A percentile compares a stretch with the other conserved stretches of the same genome.
Evolutionary conservation across 1,140 invertebrate genomes (phyloP).

Genomic region (Aphidius gifuensis): DNA sequence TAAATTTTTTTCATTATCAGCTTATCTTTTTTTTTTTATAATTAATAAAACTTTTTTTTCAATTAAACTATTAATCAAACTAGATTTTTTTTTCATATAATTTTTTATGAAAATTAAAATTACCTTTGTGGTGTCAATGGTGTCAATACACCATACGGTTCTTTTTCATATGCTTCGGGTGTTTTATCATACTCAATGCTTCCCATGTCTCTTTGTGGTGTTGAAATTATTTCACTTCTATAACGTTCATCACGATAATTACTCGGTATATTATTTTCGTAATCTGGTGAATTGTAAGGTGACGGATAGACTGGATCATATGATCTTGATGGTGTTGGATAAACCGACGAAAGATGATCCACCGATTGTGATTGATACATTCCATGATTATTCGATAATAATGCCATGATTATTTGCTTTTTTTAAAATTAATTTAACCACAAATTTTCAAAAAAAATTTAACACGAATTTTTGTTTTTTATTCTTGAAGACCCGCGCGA

Average conservation of each 20-base stretch:
- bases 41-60: not conserved
- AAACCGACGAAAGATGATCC: slow-evolving; percentile 39
- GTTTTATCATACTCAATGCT: slow-evolving; percentile 39
- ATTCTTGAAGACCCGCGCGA: not conserved
- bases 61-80: not conserved
- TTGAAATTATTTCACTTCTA: slow-evolving; percentile 35
- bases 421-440: not conserved
- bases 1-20: too few relatives aligned
- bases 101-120: slow-evolving; percentile 7
- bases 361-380: slow-evolving; percentile 39
- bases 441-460: too few relatives aligned
- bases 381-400: slow-evolving; percentile 45
- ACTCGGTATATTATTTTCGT: slow-evolving; percentile 31
- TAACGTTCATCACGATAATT: slow-evolving; percentile 39
- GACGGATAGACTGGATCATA: slow-evolving; percentile 45
- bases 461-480: too few relatives aligned
- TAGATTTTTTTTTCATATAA: too few relatives aligned
- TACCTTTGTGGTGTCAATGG: slow-evolving; percentile 48
- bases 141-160: slow-evolving; percentile 40
- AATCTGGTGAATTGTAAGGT: slow-evolving; percentile 48
- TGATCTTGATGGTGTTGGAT: slow-evolving; percentile 30
- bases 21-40: not conserved
- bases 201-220: slow-evolving; percentile 36
- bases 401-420: slow-evolving; percentile 36
- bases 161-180: slow-evolving; percentile 42